Evolutionary conservation across 2,797 vertebrate genomes (phyloP).

Genomic region (Chelonia mydas): DNA sequence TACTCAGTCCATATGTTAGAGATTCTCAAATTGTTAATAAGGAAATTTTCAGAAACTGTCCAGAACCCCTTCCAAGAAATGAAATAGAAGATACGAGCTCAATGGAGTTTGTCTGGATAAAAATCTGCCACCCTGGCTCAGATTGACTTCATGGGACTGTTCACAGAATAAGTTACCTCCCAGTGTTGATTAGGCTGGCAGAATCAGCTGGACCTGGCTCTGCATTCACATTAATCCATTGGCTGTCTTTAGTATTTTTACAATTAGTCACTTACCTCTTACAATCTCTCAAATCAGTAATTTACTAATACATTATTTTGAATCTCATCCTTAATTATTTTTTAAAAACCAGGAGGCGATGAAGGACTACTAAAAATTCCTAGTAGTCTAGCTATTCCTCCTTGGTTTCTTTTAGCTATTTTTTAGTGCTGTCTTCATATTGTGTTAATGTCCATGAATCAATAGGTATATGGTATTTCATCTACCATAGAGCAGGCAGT

Average conservation of each 20-base stretch:
- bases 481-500: no score
- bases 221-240: no score
- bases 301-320: no score
- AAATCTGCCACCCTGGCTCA: neutral
- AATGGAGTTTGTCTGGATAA: neutral
- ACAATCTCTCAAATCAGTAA: no score
- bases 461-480: neutral
- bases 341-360: no score
- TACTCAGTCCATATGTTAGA: neutral
- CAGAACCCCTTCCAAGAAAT: neutral
- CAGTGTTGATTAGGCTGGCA: no score
- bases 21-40: neutral
- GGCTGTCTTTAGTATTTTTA: no score
- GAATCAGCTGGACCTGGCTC: no score
- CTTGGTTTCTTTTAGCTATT: neutral
- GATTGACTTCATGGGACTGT: neutral
- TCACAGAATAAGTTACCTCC: no score
- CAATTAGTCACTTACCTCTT: no score
- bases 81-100: neutral
- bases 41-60: neutral
- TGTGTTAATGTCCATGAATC: neutral
- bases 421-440: neutral
- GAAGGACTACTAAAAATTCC: no score
- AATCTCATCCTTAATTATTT: no score
- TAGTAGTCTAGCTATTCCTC: neutral